Evolutionary conservation across 1,140 invertebrate species (phyloP).

Genomic region (Solenopsis fugax): DNA sequence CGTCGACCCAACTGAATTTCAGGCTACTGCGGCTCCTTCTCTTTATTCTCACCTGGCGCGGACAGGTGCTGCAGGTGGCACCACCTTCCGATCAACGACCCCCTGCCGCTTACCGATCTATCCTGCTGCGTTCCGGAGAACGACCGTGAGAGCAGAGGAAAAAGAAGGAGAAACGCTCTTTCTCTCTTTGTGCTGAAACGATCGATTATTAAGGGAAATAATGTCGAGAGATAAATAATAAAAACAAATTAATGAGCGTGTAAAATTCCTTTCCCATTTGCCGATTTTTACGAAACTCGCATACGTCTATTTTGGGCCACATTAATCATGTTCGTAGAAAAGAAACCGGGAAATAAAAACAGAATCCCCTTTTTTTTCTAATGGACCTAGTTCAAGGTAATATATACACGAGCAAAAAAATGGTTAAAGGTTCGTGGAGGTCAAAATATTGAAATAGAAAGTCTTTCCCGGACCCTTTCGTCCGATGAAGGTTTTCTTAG

Average conservation of each 20-base stretch:
- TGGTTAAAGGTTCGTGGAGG: not conserved
- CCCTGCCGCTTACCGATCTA: conserved; percentile 40
- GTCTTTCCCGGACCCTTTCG: not conserved
- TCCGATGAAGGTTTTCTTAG: not conserved
- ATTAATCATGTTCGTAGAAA: not conserved
- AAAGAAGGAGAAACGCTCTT: not conserved
- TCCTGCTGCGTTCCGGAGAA: not conserved
- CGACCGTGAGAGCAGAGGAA: conserved; percentile 8
- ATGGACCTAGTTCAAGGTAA: not conserved
- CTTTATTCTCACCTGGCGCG: conserved; percentile 74
- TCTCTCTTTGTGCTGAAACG: not conserved
- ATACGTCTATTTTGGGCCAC: not conserved
- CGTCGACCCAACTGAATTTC: conserved; percentile 72
- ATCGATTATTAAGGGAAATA: not conserved
- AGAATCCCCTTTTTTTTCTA: not conserved
- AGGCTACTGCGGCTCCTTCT: conserved; percentile 62
- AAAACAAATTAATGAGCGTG: not conserved
- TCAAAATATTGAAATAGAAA: conserved; percentile 28
- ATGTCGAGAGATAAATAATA: not conserved
- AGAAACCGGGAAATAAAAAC: not conserved
- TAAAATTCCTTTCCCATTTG: not conserved
- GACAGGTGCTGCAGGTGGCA: conserved; percentile 74
- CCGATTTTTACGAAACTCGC: not conserved
- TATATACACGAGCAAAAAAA: not conserved
- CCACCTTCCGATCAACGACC: conserved; percentile 54